phyloP scores from a whole-genome alignment of 1,140 invertebrate species.

The Oedothorax gibbosus region DNA sequence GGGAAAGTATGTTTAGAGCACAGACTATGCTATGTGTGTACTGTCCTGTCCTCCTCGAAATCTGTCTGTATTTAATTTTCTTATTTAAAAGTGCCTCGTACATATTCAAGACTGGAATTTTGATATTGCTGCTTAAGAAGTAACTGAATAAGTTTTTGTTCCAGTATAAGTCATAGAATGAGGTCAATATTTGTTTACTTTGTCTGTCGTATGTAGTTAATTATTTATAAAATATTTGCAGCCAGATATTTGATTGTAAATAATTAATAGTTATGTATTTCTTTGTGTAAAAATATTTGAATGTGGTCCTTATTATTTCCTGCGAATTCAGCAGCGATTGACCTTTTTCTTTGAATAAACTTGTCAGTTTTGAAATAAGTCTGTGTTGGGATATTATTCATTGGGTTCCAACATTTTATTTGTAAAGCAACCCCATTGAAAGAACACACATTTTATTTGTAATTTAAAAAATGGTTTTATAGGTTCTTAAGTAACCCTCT shows the following conservation, averaged over 20 bases:
- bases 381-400: too few relatives aligned
- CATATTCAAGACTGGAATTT: conserved; percentile 7
- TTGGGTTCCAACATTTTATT: too few relatives aligned
- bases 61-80: conserved; percentile 25
- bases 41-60: background rate
- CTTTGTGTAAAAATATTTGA: conserved; percentile 26
- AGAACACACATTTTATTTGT: too few relatives aligned
- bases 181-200: conserved; percentile 12
- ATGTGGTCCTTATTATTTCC: conserved; percentile 3
- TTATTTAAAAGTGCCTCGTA: conserved; percentile 48
- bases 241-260: conserved; percentile 23
- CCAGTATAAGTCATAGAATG: background rate
- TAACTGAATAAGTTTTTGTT: background rate
- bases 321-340: background rate
- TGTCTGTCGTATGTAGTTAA: background rate
- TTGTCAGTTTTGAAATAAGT: too few relatives aligned
- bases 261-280: background rate
- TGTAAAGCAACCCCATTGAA: too few relatives aligned
- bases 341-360: too few relatives aligned
- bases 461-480: too few relatives aligned
- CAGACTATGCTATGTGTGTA: conserved; percentile 28
- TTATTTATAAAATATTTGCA: conserved; percentile 9
- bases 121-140: conserved; percentile 3
- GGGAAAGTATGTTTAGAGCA: conserved; percentile 6
- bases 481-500: too few relatives aligned